A percentile compares a stretch with the other conserved stretches of the same genome.
Evolutionary conservation across 2,113 vertebrate species (phyloP).

Genomic region (Stegastes partitus): DNA sequence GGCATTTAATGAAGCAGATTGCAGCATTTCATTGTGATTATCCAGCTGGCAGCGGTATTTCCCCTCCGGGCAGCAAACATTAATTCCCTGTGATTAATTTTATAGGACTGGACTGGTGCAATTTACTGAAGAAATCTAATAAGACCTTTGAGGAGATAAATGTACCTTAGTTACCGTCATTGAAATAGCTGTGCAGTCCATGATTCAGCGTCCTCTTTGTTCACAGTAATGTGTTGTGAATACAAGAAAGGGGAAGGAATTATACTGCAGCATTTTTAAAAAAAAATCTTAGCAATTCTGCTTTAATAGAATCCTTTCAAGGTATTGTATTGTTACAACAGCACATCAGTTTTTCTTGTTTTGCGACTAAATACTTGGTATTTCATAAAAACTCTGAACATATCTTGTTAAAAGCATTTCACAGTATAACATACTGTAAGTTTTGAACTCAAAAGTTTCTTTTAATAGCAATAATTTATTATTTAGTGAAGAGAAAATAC

Average conservation of each 20-base stretch:
- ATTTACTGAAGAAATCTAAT: slow-evolving; percentile 54
- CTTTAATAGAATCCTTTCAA: no score
- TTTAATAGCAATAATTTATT: not conserved
- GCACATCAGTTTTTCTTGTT: no score
- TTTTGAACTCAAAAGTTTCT: not conserved
- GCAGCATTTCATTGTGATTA: slow-evolving; percentile 59
- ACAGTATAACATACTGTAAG: no score
- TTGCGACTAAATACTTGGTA: no score
- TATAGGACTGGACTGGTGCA: slow-evolving; percentile 20
- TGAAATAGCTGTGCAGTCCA: slow-evolving; percentile 4
- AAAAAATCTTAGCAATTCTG: no score
- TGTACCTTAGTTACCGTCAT: slow-evolving; percentile 28
- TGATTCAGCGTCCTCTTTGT: slow-evolving; percentile 4
- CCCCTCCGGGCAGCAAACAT: slow-evolving; percentile 38
- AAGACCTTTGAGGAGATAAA: slow-evolving; percentile 43
- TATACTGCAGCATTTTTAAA: not conserved
- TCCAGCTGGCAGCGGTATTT: slow-evolving; percentile 50
- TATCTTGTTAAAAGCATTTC: no score
- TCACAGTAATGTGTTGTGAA: not conserved
- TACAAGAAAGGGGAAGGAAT: not conserved
- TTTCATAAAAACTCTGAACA: no score
- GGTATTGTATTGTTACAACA: no score
- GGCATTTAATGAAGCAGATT: slow-evolving; percentile 56
- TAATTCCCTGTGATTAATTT: slow-evolving; percentile 60
- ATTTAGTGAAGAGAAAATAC: no score